phyloP scores from a whole-genome alignment of 2,888 invertebrate species.

The Lasioglossum lativentre region DNA sequence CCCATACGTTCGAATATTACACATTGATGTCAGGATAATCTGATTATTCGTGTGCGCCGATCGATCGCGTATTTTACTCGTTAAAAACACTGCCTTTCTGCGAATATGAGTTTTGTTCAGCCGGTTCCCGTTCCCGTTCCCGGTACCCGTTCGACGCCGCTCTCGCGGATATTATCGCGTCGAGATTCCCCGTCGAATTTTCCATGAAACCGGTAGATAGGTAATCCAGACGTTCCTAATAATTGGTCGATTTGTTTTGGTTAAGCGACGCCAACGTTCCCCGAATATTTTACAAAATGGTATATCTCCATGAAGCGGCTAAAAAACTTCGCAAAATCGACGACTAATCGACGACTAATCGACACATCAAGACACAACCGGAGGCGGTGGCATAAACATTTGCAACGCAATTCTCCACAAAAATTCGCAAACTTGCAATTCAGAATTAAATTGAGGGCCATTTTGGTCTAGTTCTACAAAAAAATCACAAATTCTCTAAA shows the following conservation, averaged over 20 bases:
- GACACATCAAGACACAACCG: not conserved
- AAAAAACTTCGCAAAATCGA: not conserved
- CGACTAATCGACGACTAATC: too few species aligned
- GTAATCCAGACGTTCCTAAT: conserved; percentile 3
- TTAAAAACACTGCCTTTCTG: conserved; percentile 47
- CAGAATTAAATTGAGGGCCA: not conserved
- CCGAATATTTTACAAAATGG: not conserved
- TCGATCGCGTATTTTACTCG: conserved; percentile 53
- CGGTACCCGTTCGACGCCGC: not conserved
- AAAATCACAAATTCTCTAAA: too few species aligned
- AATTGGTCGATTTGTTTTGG: not conserved
- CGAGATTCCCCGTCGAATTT: conserved; percentile 8
- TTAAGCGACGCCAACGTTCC: not conserved
- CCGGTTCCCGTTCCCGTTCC: not conserved
- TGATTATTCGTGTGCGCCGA: conserved; percentile 50
- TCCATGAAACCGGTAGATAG: not conserved
- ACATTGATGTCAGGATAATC: conserved; percentile 59
- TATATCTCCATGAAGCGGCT: too few species aligned
- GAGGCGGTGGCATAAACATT: not conserved
- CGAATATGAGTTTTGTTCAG: conserved; percentile 23
- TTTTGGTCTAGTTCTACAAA: too few species aligned
- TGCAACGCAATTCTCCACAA: too few species aligned
- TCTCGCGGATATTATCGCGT: conserved; percentile 11
- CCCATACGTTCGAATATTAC: conserved; percentile 52
- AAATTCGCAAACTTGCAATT: not conserved